Percentiles rank a stretch among this genome's conserved stretches.
Evolutionary conservation across 1,140 invertebrate genomes (phyloP).

Genomic region (Hypothenemus hampei): DNA sequence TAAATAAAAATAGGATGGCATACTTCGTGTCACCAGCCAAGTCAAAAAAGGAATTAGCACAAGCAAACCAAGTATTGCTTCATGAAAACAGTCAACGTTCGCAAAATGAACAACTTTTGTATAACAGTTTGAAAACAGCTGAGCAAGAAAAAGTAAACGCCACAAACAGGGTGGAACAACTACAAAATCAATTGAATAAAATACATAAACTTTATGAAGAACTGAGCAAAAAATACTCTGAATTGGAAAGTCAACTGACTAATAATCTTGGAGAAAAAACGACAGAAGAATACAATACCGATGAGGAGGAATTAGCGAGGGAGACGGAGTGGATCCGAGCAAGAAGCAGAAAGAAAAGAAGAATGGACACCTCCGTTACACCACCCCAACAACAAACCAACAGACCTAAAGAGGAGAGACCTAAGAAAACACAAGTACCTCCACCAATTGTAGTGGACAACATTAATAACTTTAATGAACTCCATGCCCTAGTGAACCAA

Average conservation of each 20-base stretch:
- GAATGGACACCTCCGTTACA: slow-evolving; percentile 17
- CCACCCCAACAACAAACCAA: slow-evolving; percentile 20
- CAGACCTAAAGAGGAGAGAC: slow-evolving; percentile 6
- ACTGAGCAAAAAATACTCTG: slow-evolving; percentile 23
- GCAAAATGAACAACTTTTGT: slow-evolving; percentile 47
- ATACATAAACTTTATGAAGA: slow-evolving; percentile 25
- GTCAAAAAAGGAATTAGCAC: too few relatives aligned
- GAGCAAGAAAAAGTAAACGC: slow-evolving; percentile 16
- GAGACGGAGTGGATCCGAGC: slow-evolving; percentile 11
- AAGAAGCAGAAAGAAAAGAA: slow-evolving; percentile 23
- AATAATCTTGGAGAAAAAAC: slow-evolving; percentile 16
- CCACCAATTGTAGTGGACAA: slow-evolving; percentile 18
- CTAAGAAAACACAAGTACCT: slow-evolving; percentile 7
- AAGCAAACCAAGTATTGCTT: too few relatives aligned
- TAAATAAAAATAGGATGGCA: too few relatives aligned
- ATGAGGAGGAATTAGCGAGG: slow-evolving; percentile 17
- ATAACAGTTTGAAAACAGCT: slow-evolving; percentile 31
- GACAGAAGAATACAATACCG: slow-evolving; percentile 15
- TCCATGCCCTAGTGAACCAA: slow-evolving; percentile 10
- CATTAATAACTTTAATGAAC: slow-evolving; percentile 21
- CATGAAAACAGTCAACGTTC: slow-evolving; percentile 2
- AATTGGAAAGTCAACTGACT: slow-evolving; percentile 16
- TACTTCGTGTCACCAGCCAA: too few relatives aligned
- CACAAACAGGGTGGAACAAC: slow-evolving; percentile 15
- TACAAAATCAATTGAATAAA: slow-evolving; percentile 8